Evolutionary conservation across 2,113 vertebrate species (phyloP).

Genomic region (Chloroceryle aenea): DNA sequence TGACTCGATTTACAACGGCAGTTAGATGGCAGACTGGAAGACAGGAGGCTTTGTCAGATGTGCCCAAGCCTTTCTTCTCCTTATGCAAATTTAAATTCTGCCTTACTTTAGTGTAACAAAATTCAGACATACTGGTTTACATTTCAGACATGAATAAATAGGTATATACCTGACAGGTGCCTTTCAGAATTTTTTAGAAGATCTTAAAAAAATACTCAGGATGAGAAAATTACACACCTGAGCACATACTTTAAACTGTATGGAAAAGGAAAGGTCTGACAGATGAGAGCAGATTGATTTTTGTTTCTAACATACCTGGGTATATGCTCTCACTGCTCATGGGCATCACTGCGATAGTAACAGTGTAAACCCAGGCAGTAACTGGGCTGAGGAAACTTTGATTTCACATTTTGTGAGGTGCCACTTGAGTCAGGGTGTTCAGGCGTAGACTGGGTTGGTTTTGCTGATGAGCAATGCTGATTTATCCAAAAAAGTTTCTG

Average conservation of each 20-base stretch:
- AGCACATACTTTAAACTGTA: rapidly evolving
- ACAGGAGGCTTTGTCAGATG: neutral
- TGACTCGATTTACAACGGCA: neutral
- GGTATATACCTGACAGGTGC: neutral
- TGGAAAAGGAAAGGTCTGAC: neutral
- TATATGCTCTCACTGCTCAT: neutral
- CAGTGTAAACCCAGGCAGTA: neutral
- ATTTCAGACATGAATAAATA: neutral
- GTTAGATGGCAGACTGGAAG: neutral
- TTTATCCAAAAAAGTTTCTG: neutral
- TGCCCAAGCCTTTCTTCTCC: neutral
- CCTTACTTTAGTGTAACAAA: neutral
- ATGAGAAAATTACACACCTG: neutral
- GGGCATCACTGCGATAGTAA: neutral
- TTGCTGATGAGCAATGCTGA: neutral
- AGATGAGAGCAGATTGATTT: neutral
- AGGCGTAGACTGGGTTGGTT: rapidly evolving
- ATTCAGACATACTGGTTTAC: neutral
- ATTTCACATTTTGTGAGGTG: neutral
- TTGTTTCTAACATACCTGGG: neutral
- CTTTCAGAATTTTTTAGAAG: neutral
- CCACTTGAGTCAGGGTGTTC: neutral
- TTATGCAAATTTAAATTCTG: neutral
- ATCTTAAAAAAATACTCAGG: neutral
- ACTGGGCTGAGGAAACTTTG: neutral